phyloP scores from a whole-genome alignment of 2,888 invertebrate genomes.

The Drepanosiphum platanoidis region DNA sequence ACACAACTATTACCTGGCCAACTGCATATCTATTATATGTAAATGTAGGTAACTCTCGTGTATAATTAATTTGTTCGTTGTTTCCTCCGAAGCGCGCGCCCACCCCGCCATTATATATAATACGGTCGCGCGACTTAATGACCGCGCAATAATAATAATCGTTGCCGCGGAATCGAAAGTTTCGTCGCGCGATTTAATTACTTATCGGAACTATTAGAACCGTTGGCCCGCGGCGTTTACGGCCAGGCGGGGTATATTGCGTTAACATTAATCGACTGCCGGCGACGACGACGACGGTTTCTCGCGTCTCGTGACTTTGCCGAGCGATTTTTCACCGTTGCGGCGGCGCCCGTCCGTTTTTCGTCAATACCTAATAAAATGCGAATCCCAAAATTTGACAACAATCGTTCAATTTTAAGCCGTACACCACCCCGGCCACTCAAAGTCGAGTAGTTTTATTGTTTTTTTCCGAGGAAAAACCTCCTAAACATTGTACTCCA shows the following conservation, averaged over 20 bases:
- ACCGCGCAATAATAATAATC: constrained; percentile 6
- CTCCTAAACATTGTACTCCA: no score
- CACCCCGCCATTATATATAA: no score
- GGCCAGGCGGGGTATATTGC: neutral
- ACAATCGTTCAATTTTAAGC: no score
- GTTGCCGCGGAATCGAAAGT: neutral
- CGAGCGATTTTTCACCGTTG: neutral
- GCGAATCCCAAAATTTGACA: no score
- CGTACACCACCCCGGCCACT: no score
- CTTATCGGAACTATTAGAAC: constrained; percentile 15
- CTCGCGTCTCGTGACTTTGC: neutral
- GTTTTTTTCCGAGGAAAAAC: no score
- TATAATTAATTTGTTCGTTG: constrained; percentile 3
- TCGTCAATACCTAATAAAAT: no score
- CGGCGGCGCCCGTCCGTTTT: no score
- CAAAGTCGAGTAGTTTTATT: no score
- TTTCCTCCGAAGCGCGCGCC: neutral
- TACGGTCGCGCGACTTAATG: neutral
- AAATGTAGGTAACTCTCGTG: no score
- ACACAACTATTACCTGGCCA: no score
- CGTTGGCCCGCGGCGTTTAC: neutral
- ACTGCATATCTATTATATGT: neutral
- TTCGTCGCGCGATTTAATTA: constrained; percentile 13
- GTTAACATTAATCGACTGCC: constrained; percentile 4
- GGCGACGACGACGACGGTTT: no score